Evolutionary conservation across 2,888 invertebrate species (phyloP), one percentile per base, ranked within the genome.

Genomic region (Epinotia ramella): DNA sequence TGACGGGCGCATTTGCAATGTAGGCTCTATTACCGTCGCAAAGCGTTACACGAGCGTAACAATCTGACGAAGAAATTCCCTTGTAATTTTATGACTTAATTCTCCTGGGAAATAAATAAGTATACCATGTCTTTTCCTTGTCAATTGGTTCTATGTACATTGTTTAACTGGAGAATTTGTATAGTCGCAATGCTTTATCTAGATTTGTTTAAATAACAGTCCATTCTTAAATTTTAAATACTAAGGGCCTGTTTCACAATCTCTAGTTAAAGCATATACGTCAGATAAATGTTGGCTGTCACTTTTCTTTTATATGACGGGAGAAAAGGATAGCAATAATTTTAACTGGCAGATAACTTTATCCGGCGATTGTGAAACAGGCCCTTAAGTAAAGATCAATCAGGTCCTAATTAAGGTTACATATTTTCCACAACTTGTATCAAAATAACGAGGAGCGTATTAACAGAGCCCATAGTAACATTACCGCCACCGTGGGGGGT

Each of bases 91-190:
- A 63, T 68, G 63, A 56, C 67, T 73, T 62, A 28, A 40, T n/a
- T 73, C 62, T 40, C 67, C 40, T 73, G 62, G 67, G 67, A 73
- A 73, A 68, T 68, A 73, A 53, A 62, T 53, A 62, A 53, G 18
- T 40, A 60, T 33, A 40, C 33, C 49, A 18, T 46, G 57, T 40
- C 44, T 73, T 67, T 73, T 67, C 67, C 44, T 68, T 18, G 40
- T 24, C 67, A 62, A 67, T 56, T 62, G 40, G 67, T 33, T 73
- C 46, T 59, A 44, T 12, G 49, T 59, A 20, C 2, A 69, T 7
- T 28, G 56, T n/a, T 65, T 7, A 49, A 49, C 20, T 46, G 12
- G 24, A 24, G 9, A 49, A 49, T 65, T 3, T 20, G 16, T 13
- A 5, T 46, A 33, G 40, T 5, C n/a, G 16, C 24, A 9, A 1